phyloP scores from a whole-genome alignment of 2,888 invertebrate species.

The Oscheius onirici region DNA sequence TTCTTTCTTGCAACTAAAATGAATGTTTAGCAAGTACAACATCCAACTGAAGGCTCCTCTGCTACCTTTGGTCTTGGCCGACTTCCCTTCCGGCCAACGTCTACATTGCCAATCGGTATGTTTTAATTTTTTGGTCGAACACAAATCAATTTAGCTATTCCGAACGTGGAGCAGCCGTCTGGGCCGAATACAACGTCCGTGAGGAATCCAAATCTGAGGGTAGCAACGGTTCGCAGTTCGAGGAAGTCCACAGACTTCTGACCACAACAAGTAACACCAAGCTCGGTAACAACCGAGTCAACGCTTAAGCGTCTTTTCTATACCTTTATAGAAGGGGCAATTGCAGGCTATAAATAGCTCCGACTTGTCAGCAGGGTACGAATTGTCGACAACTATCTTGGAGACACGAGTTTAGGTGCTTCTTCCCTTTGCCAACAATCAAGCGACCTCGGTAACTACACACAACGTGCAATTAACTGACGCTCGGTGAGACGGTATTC shows the following conservation, averaged over 20 bases:
- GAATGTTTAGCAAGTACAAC: slow-evolving; percentile 37
- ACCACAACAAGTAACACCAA: not conserved
- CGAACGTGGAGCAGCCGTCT: slow-evolving; percentile 43
- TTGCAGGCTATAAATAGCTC: too few species aligned
- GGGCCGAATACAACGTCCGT: not conserved
- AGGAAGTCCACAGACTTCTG: not conserved
- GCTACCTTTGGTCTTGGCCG: slow-evolving; percentile 37
- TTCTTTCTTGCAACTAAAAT: not conserved
- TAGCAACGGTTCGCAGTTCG: not conserved
- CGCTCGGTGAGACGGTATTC: slow-evolving; percentile 24
- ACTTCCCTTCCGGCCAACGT: slow-evolving; percentile 63
- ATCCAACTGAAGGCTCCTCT: slow-evolving; percentile 35
- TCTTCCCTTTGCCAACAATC: too few species aligned
- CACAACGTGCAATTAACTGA: slow-evolving; percentile 28
- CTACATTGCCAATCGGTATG: slow-evolving; percentile 62
- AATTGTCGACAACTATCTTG: too few species aligned
- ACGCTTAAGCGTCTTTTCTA: slow-evolving; percentile 11
- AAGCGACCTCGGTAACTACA: slow-evolving; percentile 20
- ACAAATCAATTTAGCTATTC: slow-evolving; percentile 28
- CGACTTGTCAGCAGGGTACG: too few species aligned
- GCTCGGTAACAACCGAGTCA: slow-evolving; percentile 14
- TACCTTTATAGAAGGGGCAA: too few species aligned
- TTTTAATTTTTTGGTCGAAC: not conserved
- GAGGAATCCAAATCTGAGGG: not conserved
- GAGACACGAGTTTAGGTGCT: too few species aligned